Conservation (phyloP, 1,140 invertebrate species). For the Nixonia krombeini region DNA sequence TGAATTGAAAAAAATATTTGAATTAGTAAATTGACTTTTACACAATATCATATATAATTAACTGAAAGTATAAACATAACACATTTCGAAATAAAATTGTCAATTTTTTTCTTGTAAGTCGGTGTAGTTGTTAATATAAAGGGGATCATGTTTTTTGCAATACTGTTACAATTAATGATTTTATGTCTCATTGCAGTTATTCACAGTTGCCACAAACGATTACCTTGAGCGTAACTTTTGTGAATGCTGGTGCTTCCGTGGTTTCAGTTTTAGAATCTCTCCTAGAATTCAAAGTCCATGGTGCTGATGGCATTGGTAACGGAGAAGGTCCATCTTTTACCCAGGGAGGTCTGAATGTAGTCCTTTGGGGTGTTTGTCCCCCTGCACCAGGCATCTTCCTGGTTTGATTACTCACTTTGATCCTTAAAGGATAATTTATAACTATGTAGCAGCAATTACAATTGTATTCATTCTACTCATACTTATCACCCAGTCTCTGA, state of each 20-base stretch:
- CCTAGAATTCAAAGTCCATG: slow-evolving; percentile 76
- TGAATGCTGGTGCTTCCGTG: slow-evolving; percentile 65
- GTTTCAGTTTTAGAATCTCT: slow-evolving; percentile 62
- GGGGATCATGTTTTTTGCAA: no score
- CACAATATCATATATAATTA: no score
- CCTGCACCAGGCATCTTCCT: slow-evolving; percentile 66
- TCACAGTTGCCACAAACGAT: neutral
- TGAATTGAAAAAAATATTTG: no score
- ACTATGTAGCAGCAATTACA: neutral
- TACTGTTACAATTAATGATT: no score
- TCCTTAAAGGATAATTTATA: slow-evolving; percentile 9
- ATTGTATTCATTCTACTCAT: neutral
- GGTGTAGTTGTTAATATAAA: no score
- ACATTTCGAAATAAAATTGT: no score
- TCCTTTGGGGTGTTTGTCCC: slow-evolving; percentile 71
- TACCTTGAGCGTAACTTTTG: slow-evolving; percentile 68
- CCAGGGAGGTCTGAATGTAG: slow-evolving; percentile 85
- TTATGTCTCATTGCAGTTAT: no score
- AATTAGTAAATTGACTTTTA: no score
- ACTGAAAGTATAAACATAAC: no score
- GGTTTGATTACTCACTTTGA: slow-evolving; percentile 6
- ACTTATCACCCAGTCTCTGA: no score
- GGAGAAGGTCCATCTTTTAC: slow-evolving; percentile 80
- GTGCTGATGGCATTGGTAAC: slow-evolving; percentile 72
- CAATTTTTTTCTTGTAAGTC: no score